Base-by-base conservation (phyloP, 1,140 invertebrate genomes). In the Stenopsyche tienmushanensis region DNA sequence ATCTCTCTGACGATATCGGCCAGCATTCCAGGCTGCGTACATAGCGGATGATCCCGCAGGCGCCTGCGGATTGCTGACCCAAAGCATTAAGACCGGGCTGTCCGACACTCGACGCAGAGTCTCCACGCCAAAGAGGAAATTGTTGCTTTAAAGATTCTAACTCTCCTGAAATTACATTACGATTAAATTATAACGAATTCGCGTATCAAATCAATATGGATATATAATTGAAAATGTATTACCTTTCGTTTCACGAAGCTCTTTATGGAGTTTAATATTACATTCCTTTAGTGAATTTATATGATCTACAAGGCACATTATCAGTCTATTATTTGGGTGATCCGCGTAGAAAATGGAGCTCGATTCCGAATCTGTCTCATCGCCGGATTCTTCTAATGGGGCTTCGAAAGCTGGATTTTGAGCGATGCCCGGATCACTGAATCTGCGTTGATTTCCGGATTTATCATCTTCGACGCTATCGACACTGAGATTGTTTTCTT, bases 21-120 rank as follows among this genome's bases (percentile, higher is more conserved):
- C 71, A 91, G 80, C 81, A 88, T 87, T 66, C 89, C 89, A 2
- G 89, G 89, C n/a, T 34, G 88, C 85, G 75, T 90, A 90, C 67
- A 80, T 79, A 17, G 80, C 79, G 71, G 73, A 67, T 57, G 71
- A 63, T 1, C 41, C 50, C n/a, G 55, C 5, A 34, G 23, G 58
- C 17, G 10, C 64, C 60, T n/a, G 45, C 45, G 3, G 45, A n/a
- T 41, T 41, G 59, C 5, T 44, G 42, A 10, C 10, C 17, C 1
- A 41, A n/a, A 13, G 57, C 9, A n/a, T 64, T 64, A 18, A 24
- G 25, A 49, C 34, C 42, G 8, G 62, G 23, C 52, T 50, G 17
- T 26, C 60, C 44, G 1, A 49, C 9, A 45, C 21, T 62, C 23
- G 67, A 57, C 1, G 34, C 42, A 10, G 63, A 47, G 29, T 69